phyloP scores from a whole-genome alignment of 2,888 invertebrate species.

The Ligdia adustata region DNA sequence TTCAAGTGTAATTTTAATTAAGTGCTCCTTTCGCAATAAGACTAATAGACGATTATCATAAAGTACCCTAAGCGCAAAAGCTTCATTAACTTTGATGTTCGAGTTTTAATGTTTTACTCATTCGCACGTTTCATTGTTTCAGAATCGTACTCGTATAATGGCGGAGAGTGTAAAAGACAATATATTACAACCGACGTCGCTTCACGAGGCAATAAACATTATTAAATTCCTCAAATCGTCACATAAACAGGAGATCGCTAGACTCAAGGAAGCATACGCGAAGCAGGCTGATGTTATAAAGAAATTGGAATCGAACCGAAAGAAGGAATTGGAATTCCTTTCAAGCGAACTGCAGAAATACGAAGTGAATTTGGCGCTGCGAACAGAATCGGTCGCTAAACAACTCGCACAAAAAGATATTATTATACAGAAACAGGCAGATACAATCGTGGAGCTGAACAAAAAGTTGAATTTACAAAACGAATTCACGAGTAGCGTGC shows the following conservation, averaged over 20 bases:
- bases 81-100: slow-evolving; percentile 17
- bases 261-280: slow-evolving; percentile 61
- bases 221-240: slow-evolving; percentile 75
- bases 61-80: slow-evolving; percentile 11
- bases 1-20: slow-evolving; percentile 16
- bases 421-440: slow-evolving; percentile 65
- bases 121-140: slow-evolving; percentile 48
- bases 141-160: slow-evolving; percentile 56
- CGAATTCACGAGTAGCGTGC: slow-evolving; percentile 48
- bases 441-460: slow-evolving; percentile 66
- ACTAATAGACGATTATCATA: slow-evolving; percentile 22
- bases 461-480: slow-evolving; percentile 58
- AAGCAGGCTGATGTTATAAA: slow-evolving; percentile 72
- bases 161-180: slow-evolving; percentile 58
- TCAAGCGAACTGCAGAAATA: slow-evolving; percentile 75
- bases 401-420: slow-evolving; percentile 73
- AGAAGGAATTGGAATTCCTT: slow-evolving; percentile 74
- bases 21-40: slow-evolving; percentile 20
- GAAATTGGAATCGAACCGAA: slow-evolving; percentile 72
- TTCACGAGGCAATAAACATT: slow-evolving; percentile 76
- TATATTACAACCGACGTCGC: slow-evolving; percentile 64
- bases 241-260: slow-evolving; percentile 74
- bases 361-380: slow-evolving; percentile 70
- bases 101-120: slow-evolving; percentile 29
- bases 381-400: slow-evolving; percentile 68